A percentile compares a stretch with the other conserved stretches of the same genome.
These are phyloP conservation scores for Monoplex corrugatus DNA, from an alignment of 2,888 invertebrate species.

Conservation along the genomic window DNA sequence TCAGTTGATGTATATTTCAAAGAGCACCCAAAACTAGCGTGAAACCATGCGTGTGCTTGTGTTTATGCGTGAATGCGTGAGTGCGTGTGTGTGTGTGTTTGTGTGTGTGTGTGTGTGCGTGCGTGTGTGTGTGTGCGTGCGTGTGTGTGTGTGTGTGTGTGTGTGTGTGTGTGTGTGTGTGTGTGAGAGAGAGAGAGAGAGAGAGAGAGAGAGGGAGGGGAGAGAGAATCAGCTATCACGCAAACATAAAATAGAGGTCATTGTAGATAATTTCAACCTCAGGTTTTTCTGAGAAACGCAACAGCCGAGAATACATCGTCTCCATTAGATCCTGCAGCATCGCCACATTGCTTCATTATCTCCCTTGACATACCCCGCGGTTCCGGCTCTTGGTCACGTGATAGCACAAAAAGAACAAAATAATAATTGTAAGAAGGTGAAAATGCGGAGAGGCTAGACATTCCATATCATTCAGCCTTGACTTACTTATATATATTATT, in stretches of 20 bases:
- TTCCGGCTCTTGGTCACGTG: conserved; percentile 12
- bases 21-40: too few relatives aligned
- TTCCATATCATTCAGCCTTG: too few relatives aligned
- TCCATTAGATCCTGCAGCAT: too few relatives aligned
- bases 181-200: background rate
- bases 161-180: background rate
- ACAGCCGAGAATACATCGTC: conserved; percentile 41
- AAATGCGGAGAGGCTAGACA: too few relatives aligned
- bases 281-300: background rate
- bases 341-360: conserved; percentile 47
- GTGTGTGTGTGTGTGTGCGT: background rate
- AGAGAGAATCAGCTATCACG: background rate
- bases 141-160: background rate
- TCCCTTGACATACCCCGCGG: conserved; percentile 15
- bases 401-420: background rate
- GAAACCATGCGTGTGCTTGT: background rate
- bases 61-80: background rate
- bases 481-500: too few relatives aligned
- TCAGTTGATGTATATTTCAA: too few relatives aligned
- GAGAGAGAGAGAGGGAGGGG: background rate
- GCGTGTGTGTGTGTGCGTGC: background rate
- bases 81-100: background rate
- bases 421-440: too few relatives aligned
- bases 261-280: background rate
- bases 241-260: background rate